Conservation (phyloP, 2,113 vertebrate genomes). For the Podarcis muralis region DNA sequence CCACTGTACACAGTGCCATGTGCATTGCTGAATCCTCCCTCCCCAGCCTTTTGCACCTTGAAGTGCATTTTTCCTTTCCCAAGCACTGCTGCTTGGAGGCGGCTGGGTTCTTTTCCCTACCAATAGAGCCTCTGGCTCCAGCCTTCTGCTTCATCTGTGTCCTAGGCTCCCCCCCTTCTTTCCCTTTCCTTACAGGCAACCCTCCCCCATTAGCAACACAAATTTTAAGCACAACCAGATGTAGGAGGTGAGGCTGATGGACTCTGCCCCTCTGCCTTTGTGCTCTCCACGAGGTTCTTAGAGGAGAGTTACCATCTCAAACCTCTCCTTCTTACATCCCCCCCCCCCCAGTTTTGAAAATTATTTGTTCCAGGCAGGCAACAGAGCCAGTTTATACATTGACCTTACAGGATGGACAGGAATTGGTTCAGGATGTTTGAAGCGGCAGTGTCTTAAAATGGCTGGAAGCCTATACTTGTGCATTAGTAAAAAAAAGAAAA, state of each 20-base stretch:
- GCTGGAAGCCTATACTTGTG: neutral
- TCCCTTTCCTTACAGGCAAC: neutral
- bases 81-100: neutral
- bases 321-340: neutral
- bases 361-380: accelerated
- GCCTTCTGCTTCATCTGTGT: neutral
- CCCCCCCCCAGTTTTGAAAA: neutral
- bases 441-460: neutral
- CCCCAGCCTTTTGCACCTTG: too few species aligned
- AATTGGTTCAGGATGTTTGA: neutral
- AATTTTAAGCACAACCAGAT: slow-evolving; percentile 71
- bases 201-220: slow-evolving; percentile 27
- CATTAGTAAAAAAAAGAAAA: neutral
- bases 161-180: neutral
- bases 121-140: slow-evolving; percentile 22
- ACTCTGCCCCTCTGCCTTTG: slow-evolving; percentile 46
- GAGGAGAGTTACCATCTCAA: neutral
- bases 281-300: neutral
- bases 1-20: too few species aligned
- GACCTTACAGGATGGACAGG: accelerated
- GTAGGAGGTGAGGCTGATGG: slow-evolving; percentile 60
- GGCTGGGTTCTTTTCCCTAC: neutral
- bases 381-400: accelerated
- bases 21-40: neutral
- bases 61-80: neutral